Base-by-base conservation (phyloP, 2,888 invertebrate genomes). In the Morinoia aosen region DNA sequence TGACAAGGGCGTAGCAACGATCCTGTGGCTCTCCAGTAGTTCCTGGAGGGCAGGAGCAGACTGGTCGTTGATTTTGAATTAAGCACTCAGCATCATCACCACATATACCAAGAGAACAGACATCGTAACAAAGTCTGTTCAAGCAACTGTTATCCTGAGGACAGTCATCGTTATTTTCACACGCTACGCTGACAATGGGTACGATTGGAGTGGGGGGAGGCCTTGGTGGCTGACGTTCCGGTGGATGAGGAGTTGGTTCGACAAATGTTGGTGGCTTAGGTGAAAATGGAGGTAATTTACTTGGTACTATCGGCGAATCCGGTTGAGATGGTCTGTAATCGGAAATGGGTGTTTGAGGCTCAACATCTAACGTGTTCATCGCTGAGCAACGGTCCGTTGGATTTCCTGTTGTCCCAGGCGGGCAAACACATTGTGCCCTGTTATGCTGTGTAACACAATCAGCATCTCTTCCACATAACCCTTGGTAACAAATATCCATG, bases 31-130 rank as follows among this genome's bases (percentile, higher is more conserved):
- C 98, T 19, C 99, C 99, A 96, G 98, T 98, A 97, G 98, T 98
- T 64, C 98, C 98, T 96, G 98, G 98, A 58, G 98, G 97, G 97
- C 99, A 99, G 90, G 98, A 98, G 97, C 99, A 99, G 11, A 98
- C 98, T 48, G 99, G 98, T 96, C 98, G 97, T 97, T 99, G 99
- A 97, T 96, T 96, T 39, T 96, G 88, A 10, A 97, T 96, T 16
- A 96, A 95, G 94, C 99, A 99, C 97, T 98, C 98, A 14, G 99
- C 98, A 97, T 98, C 98, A 0, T 98, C 97, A 7, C 99, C 99
- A 97, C 99, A 99, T 39, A 98, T 98, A 97, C 98, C 98, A n/a
- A 98, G 97, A 97, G 99, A 99, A 98, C 97, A 96, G 98, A 98
- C 58, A 98, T 98, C 97, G 97, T 95, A 96, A 48, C 96, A 96